Conservation (phyloP, 2,797 vertebrate species). For the Columba guinea region DNA sequence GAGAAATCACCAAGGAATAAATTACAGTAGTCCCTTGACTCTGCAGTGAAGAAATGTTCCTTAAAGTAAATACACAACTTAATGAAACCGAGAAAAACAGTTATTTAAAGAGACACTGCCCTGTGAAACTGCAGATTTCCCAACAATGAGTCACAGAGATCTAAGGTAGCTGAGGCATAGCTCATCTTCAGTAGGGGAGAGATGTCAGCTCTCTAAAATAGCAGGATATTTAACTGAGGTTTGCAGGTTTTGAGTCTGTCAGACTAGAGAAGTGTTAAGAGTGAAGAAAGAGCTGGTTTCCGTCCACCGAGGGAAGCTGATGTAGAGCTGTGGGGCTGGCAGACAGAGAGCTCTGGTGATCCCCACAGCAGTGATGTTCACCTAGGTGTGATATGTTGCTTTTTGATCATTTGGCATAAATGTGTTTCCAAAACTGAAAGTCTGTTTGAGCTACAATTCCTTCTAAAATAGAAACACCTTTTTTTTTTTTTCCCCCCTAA, state of each 20-base stretch:
- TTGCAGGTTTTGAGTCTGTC: background rate
- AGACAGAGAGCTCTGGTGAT: background rate
- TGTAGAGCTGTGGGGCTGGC: background rate
- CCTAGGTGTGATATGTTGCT: background rate
- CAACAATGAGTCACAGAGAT: background rate
- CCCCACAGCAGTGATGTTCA: background rate
- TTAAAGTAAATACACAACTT: constrained; percentile 72
- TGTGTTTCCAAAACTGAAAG: background rate
- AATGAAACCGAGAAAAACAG: constrained; percentile 73
- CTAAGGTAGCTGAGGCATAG: background rate
- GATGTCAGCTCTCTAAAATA: background rate
- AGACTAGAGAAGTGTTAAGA: background rate
- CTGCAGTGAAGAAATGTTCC: constrained; percentile 68
- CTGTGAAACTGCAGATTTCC: background rate
- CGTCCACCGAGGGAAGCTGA: background rate
- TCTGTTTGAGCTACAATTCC: background rate
- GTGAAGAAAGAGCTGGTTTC: background rate
- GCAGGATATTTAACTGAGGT: background rate
- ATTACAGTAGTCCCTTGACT: constrained; percentile 65
- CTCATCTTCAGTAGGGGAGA: background rate
- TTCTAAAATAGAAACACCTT: background rate
- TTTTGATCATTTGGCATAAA: background rate
- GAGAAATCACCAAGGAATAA: constrained; percentile 32
- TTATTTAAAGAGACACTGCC: constrained; percentile 61
- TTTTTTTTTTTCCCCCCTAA: background rate